phyloP scores from a whole-genome alignment of 2,113 vertebrate genomes.

The Castor canadensis region DNA sequence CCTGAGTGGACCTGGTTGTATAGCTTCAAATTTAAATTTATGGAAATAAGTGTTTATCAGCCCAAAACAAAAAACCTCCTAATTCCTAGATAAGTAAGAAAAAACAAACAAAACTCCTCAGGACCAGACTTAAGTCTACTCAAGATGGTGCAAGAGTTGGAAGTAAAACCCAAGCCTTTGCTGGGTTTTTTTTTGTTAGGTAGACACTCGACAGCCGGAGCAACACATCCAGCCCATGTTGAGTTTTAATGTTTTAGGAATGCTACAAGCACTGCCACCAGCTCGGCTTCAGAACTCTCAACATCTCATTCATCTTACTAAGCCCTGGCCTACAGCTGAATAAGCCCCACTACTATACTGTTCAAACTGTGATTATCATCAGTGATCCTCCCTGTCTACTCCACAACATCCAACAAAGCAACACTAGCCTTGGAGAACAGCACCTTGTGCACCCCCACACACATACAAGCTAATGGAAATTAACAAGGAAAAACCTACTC shows the following conservation, averaged over 20 bases:
- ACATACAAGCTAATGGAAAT: background rate
- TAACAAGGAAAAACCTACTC: constrained; percentile 58
- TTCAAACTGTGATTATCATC: background rate
- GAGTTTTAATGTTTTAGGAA: background rate
- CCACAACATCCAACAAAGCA: background rate
- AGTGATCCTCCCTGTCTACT: too few species aligned
- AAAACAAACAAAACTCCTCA: too few species aligned
- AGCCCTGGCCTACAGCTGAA: background rate
- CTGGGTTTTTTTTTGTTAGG: too few species aligned
- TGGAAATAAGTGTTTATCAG: background rate
- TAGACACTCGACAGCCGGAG: too few species aligned
- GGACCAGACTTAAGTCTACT: too few species aligned
- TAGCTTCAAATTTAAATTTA: background rate
- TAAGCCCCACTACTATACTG: background rate
- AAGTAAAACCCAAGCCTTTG: background rate
- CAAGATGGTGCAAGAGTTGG: background rate
- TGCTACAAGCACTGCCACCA: background rate
- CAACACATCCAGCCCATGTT: background rate
- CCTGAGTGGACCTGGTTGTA: background rate
- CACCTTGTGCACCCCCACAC: background rate
- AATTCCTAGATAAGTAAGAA: background rate
- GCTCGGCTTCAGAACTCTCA: background rate
- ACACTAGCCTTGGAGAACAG: background rate
- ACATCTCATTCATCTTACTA: background rate
- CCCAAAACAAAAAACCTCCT: background rate